Evolutionary conservation across 2,113 vertebrate species (phyloP).

Genomic region (Oryctolagus cuniculus): mOryCun1.1 NC_091439.1:138586501-138587000

Average conservation of each 20-base stretch:
- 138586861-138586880: neutral
- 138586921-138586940: neutral
- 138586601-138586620: constrained; percentile 45
- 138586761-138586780: neutral
- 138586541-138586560: constrained; percentile 14
- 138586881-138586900: neutral
- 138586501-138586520: neutral
- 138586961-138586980: neutral
- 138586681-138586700: constrained; percentile 19
- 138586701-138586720: constrained; percentile 9
- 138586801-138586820: neutral
- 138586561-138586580: constrained; percentile 31
- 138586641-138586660: neutral
- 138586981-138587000: neutral
- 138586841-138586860: neutral
- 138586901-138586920: neutral
- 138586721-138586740: constrained; percentile 46
- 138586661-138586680: neutral
- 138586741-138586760: neutral
- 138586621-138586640: constrained; percentile 33
- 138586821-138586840: neutral
- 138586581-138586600: constrained; percentile 30
- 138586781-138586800: neutral
- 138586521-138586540: constrained; percentile 30
- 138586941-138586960: neutral